Evolutionary conservation across 2,888 invertebrate species (phyloP).

Genomic region (Eupithecia subumbrata): DNA sequence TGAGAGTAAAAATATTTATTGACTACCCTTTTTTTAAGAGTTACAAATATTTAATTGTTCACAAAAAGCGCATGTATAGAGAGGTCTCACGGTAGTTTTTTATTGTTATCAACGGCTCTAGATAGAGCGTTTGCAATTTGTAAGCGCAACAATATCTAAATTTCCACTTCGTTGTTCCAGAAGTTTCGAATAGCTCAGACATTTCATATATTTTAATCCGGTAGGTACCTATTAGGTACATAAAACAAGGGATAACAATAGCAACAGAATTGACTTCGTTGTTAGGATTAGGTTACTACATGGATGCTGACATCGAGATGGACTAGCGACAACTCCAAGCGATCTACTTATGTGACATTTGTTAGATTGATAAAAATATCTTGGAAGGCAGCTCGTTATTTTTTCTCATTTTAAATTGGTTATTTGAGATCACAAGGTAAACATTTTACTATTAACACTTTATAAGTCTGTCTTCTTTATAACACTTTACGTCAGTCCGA

Average conservation of each 20-base stretch:
- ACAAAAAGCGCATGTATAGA: not conserved
- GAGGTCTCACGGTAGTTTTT: not conserved
- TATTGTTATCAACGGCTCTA: not conserved
- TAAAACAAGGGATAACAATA: not conserved
- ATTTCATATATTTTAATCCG: not conserved
- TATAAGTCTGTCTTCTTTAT: not conserved
- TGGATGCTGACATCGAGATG: conserved; percentile 60
- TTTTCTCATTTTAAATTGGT: not conserved
- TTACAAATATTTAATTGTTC: not conserved
- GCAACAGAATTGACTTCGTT: not conserved
- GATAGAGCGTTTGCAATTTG: not conserved
- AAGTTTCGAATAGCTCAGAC: not conserved
- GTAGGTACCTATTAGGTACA: not conserved
- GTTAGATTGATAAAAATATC: conserved; percentile 10
- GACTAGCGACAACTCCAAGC: conserved; percentile 48
- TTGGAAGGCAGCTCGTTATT: conserved; percentile 14
- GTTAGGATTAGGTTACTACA: not conserved
- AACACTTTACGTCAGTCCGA: conserved; percentile 11
- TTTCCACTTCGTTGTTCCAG: not conserved
- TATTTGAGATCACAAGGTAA: conserved; percentile 19
- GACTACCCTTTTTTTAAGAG: not conserved
- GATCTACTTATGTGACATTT: conserved; percentile 22
- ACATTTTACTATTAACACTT: not conserved
- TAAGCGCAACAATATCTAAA: not conserved
- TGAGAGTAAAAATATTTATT: not conserved